Evolutionary conservation across 2,113 vertebrate genomes (phyloP).

Genomic region (Lepisosteus osseus): DNA sequence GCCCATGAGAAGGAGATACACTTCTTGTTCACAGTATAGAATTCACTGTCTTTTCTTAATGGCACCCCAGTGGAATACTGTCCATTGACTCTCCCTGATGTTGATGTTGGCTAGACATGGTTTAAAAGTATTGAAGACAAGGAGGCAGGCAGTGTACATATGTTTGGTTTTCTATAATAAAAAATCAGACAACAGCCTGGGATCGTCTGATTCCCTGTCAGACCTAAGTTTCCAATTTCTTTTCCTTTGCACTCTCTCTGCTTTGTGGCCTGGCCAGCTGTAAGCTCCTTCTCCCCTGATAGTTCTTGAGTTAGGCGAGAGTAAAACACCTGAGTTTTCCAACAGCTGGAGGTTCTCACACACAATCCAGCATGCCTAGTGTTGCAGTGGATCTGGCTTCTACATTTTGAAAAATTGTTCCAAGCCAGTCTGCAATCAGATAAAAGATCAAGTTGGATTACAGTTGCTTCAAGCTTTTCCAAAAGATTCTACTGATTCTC

Average conservation of each 20-base stretch:
- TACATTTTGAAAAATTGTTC: no score
- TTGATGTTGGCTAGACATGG: conserved; percentile 36
- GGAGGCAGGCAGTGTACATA: conserved; percentile 39
- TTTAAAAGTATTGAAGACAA: conserved; percentile 39
- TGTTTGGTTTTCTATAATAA: conserved; percentile 29
- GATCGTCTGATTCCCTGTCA: not conserved
- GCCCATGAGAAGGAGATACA: conserved; percentile 41
- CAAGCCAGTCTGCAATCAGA: no score
- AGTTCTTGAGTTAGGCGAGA: no score
- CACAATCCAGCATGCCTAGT: no score
- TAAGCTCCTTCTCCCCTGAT: no score
- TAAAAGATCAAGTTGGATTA: no score
- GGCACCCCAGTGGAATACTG: conserved; percentile 47
- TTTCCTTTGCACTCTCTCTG: not conserved
- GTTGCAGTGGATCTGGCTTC: no score
- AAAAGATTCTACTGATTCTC: no score
- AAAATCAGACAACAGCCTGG: conserved; percentile 2
- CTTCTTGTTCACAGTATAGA: conserved; percentile 38
- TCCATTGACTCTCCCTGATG: conserved; percentile 47
- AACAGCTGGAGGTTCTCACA: no score
- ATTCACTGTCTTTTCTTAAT: conserved; percentile 38
- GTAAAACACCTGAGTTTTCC: no score
- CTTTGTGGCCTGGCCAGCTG: not conserved
- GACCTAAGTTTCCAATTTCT: not conserved
- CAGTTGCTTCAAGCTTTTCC: no score